A percentile compares a stretch with the other conserved stretches of the same genome.
Conservation (phyloP, 2,113 vertebrate genomes). For the Cheilinus undulatus region DNA sequence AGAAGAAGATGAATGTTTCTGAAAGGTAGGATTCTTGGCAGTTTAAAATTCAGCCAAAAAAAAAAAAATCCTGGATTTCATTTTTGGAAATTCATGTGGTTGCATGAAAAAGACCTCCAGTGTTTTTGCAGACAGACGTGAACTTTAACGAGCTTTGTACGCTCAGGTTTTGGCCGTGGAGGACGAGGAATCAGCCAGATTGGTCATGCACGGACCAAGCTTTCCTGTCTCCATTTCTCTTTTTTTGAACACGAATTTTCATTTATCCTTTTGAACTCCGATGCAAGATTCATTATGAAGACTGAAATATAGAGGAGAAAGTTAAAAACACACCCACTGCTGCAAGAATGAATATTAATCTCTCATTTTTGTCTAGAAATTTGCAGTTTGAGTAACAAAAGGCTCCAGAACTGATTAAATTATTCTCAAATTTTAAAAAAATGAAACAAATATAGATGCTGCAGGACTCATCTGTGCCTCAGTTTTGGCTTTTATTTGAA, state of each 20-base stretch:
- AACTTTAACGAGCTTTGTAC: slow-evolving; percentile 13
- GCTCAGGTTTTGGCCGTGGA: slow-evolving; percentile 17
- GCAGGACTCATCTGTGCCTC: background rate
- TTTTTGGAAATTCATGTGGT: slow-evolving; percentile 58
- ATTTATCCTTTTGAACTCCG: slow-evolving; percentile 9
- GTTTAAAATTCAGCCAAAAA: slow-evolving; percentile 53
- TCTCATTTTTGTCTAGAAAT: background rate
- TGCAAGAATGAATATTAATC: background rate
- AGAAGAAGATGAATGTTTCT: slow-evolving; percentile 81
- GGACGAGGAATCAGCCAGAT: slow-evolving; percentile 12
- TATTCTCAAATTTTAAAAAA: background rate
- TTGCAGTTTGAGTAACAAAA: background rate
- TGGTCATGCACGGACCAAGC: background rate
- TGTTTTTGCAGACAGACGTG: slow-evolving; percentile 25
- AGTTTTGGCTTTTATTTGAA: too few species aligned
- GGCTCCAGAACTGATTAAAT: background rate
- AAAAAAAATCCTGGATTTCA: slow-evolving; percentile 65
- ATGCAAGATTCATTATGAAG: slow-evolving; percentile 13
- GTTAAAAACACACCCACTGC: background rate
- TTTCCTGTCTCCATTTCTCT: background rate
- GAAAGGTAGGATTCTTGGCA: slow-evolving; percentile 71
- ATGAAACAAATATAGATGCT: background rate
- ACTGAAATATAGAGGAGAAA: background rate
- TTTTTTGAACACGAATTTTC: slow-evolving; percentile 7
- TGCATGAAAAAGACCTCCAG: slow-evolving; percentile 17